Percentiles rank a stretch among this genome's conserved stretches.
These are phyloP conservation scores for Mormyrus iriodes DNA, from an alignment of 2,113 vertebrate genomes.

Conservation along the genomic window DNA sequence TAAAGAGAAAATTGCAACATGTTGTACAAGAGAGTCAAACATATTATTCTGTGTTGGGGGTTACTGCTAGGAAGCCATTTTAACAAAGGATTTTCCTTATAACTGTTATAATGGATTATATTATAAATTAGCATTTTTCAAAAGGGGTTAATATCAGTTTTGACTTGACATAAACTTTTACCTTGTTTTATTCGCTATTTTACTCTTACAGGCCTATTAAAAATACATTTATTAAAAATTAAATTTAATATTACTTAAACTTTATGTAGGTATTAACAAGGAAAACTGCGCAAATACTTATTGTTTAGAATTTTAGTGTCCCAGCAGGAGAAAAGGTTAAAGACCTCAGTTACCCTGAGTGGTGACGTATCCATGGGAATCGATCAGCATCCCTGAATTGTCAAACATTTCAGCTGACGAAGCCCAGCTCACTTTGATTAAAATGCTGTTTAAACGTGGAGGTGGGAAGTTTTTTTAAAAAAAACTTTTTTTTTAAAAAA, in stretches of 20 bases:
- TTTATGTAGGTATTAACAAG: background rate
- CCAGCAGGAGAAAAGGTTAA: background rate
- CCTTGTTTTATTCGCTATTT: background rate
- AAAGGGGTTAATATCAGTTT: background rate
- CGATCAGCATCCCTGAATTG: background rate
- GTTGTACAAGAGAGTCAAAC: background rate
- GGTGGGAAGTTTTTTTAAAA: background rate
- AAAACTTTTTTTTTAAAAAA: background rate
- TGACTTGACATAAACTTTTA: background rate
- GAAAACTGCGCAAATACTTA: background rate
- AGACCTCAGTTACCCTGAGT: background rate
- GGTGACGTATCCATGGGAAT: background rate
- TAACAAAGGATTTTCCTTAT: background rate
- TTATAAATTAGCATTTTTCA: background rate
- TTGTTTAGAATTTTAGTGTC: background rate
- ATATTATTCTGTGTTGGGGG: background rate
- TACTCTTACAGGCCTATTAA: background rate
- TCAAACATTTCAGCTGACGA: background rate
- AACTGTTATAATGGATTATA: background rate
- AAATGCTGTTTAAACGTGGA: background rate
- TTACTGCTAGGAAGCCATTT: background rate
- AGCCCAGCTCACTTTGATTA: background rate
- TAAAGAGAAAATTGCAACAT: background rate
- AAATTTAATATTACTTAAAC: background rate
- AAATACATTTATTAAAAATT: background rate